Conservation (phyloP, 1,140 invertebrate species). For the Diorhabda elongata region DNA sequence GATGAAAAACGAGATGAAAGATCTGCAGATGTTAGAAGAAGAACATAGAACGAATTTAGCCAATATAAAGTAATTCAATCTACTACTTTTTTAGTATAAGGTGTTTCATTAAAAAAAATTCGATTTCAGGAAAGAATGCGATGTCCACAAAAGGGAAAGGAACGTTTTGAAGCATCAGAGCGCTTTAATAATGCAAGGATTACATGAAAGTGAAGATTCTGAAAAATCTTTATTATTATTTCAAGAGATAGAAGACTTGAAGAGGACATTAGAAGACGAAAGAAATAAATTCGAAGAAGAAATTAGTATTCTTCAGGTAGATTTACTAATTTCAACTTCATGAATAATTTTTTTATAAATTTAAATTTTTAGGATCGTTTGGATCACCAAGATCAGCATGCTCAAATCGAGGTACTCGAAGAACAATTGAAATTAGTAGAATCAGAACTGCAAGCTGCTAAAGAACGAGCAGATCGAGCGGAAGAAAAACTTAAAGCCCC, state of each 20-base stretch:
- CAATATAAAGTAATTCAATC: slow-evolving; percentile 42
- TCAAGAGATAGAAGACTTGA: slow-evolving; percentile 59
- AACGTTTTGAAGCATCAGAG: slow-evolving; percentile 64
- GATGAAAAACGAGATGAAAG: slow-evolving; percentile 59
- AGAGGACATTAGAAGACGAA: slow-evolving; percentile 59
- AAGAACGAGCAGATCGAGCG: slow-evolving; percentile 58
- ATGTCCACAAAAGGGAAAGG: slow-evolving; percentile 58
- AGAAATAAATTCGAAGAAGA: slow-evolving; percentile 52
- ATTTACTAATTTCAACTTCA: neutral
- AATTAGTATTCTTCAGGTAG: slow-evolving; percentile 54
- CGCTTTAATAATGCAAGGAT: slow-evolving; percentile 59
- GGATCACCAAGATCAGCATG: slow-evolving; percentile 61
- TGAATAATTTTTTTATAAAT: neutral
- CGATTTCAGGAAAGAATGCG: slow-evolving; percentile 50
- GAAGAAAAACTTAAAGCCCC: slow-evolving; percentile 51
- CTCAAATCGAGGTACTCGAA: slow-evolving; percentile 64
- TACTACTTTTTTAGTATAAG: slow-evolving; percentile 8
- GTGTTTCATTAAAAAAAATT: slow-evolving; percentile 10
- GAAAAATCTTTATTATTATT: slow-evolving; percentile 54
- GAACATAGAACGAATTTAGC: slow-evolving; percentile 57
- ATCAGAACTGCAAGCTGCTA: slow-evolving; percentile 58
- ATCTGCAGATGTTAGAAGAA: slow-evolving; percentile 57
- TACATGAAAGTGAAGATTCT: slow-evolving; percentile 49
- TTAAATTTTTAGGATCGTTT: slow-evolving; percentile 57
- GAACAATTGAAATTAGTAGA: slow-evolving; percentile 66